Percentiles rank a stretch among this genome's conserved stretches.
phyloP scores from a whole-genome alignment of 2,888 invertebrate species.

The Plusia festucae region DNA sequence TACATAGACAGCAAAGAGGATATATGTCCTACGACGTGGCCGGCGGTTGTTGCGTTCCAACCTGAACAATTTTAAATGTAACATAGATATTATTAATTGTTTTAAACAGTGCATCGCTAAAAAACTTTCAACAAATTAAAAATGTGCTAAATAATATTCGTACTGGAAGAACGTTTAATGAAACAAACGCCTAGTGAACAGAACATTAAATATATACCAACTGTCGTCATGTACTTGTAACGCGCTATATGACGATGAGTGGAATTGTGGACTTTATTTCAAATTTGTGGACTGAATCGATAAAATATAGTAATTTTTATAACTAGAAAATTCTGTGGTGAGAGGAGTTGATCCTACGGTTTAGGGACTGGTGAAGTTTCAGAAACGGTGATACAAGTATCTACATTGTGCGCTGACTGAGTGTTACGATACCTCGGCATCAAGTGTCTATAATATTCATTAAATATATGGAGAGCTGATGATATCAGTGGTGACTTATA shows the following conservation, averaged over 20 bases:
- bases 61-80: constrained; percentile 85
- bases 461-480: constrained; percentile 68
- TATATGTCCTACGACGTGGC: constrained; percentile 70
- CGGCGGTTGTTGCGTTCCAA: constrained; percentile 76
- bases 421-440: constrained; percentile 74
- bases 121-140: constrained; percentile 88
- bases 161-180: constrained; percentile 86
- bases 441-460: constrained; percentile 71
- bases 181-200: constrained; percentile 87
- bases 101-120: constrained; percentile 88
- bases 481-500: constrained; percentile 78
- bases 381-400: constrained; percentile 71
- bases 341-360: constrained; percentile 86
- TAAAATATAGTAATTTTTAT: constrained; percentile 87
- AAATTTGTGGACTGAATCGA: constrained; percentile 88
- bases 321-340: constrained; percentile 88
- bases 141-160: constrained; percentile 87
- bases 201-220: constrained; percentile 81
- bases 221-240: constrained; percentile 72
- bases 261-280: constrained; percentile 88
- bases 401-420: constrained; percentile 75
- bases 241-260: constrained; percentile 75
- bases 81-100: constrained; percentile 84
- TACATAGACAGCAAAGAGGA: constrained; percentile 72
- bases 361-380: constrained; percentile 80